These are phyloP conservation scores for Ochotona princeps DNA, from an alignment of 2,113 vertebrate species.

Conservation along the genomic window DNA sequence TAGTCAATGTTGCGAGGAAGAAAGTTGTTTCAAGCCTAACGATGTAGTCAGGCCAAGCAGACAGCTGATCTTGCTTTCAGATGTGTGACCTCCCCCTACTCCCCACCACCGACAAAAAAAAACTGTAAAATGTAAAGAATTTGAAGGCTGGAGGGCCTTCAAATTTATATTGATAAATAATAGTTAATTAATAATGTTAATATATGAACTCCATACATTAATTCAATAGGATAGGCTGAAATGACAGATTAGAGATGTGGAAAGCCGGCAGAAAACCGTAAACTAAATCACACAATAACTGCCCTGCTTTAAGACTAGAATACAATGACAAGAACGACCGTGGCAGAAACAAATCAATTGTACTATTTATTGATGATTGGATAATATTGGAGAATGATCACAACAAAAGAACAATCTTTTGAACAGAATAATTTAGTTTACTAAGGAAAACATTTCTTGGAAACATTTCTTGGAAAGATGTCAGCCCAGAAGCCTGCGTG, in stretches of 20 bases:
- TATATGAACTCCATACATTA: neutral
- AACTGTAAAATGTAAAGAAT: too few species aligned
- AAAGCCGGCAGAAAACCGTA: neutral
- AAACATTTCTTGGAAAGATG: slow-evolving; percentile 53
- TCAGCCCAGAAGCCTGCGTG: neutral
- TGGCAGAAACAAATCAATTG: neutral
- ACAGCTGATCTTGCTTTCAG: neutral
- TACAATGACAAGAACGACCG: neutral
- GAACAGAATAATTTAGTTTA: slow-evolving; percentile 26
- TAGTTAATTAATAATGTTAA: too few species aligned
- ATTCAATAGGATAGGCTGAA: neutral
- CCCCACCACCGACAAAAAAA: too few species aligned
- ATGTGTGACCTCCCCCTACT: neutral
- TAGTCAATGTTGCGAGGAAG: neutral
- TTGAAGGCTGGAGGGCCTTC: too few species aligned
- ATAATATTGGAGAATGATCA: slow-evolving; percentile 40
- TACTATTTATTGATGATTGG: slow-evolving; percentile 64
- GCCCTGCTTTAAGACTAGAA: neutral
- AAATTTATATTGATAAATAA: too few species aligned
- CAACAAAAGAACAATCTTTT: slow-evolving; percentile 38
- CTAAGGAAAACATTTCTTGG: slow-evolving; percentile 51
- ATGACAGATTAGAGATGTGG: neutral
- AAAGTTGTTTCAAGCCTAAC: neutral
- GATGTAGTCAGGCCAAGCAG: neutral
- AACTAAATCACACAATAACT: neutral